Conservation (phyloP, 2,113 vertebrate species). For the Dipodomys ordii region DNA sequence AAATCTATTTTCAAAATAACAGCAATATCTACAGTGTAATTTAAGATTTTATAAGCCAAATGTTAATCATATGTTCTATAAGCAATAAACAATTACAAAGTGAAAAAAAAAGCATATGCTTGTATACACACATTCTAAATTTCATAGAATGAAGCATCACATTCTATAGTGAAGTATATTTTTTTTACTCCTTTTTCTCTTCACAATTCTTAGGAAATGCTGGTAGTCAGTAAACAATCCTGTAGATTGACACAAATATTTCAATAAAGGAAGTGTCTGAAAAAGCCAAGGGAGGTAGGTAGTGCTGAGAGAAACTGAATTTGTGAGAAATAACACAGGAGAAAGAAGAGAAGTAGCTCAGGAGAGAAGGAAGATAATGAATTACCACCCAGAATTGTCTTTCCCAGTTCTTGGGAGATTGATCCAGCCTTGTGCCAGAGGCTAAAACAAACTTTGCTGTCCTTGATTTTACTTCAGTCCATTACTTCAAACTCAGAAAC, state of each 20-base stretch:
- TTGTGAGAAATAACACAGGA: neutral
- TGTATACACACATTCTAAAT: no score
- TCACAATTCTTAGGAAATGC: neutral
- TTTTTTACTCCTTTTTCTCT: neutral
- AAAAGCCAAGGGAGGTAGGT: neutral
- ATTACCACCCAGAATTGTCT: neutral
- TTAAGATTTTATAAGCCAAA: no score
- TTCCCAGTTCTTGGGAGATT: neutral
- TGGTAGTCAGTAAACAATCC: neutral
- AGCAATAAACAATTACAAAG: no score
- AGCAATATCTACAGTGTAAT: no score
- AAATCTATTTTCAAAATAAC: no score
- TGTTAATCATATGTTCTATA: no score
- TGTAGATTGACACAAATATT: neutral
- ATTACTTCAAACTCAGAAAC: neutral
- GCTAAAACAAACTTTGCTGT: rapidly evolving
- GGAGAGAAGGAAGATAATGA: no score
- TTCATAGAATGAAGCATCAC: neutral
- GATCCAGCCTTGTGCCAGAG: neutral
- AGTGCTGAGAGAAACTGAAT: neutral
- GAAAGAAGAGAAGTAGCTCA: neutral
- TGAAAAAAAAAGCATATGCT: no score
- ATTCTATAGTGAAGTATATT: neutral
- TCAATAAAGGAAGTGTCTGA: neutral
- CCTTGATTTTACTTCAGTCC: neutral